Evolutionary conservation across 2,797 vertebrate genomes (phyloP).

Genomic region (Malacoctenus gilli): DNA sequence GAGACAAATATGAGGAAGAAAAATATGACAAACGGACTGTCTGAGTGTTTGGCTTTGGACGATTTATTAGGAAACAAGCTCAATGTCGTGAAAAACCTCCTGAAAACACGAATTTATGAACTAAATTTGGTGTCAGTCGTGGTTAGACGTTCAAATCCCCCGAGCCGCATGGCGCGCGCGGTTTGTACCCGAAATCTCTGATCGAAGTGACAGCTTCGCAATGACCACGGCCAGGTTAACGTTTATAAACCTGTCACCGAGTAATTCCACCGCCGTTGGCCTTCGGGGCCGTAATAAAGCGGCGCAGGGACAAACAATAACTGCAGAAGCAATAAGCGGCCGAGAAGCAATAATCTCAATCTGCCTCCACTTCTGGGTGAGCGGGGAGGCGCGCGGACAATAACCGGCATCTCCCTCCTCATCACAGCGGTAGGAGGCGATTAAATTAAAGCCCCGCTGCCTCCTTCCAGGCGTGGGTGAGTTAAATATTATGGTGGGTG

Average conservation of each 20-base stretch:
- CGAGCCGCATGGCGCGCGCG: no score
- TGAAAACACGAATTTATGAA: no score
- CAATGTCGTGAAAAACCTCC: not conserved
- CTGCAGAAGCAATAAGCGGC: conserved; percentile 68
- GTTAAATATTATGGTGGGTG: conserved; percentile 20
- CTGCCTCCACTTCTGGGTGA: conserved; percentile 39
- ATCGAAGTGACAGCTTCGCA: not conserved
- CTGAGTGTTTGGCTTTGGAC: not conserved
- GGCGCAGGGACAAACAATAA: conserved; percentile 52
- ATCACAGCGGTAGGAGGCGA: conserved; percentile 34
- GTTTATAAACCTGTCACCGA: conserved; percentile 33
- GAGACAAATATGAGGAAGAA: conserved; percentile 32
- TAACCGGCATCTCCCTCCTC: conserved; percentile 33
- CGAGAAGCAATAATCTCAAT: conserved; percentile 64
- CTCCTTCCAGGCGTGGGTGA: conserved; percentile 7
- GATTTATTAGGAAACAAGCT: no score
- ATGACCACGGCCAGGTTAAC: conserved; percentile 24
- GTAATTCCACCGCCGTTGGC: conserved; percentile 19
- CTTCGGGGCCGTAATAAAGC: conserved; percentile 38
- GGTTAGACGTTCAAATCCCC: no score
- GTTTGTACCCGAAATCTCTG: no score
- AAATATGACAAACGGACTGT: no score
- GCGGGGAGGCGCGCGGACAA: conserved; percentile 35
- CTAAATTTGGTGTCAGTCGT: no score
- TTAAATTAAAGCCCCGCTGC: conserved; percentile 51